These are phyloP conservation scores for Boloria euphrosyne DNA, from an alignment of 2,888 invertebrate species.

Conservation along the genomic window DNA sequence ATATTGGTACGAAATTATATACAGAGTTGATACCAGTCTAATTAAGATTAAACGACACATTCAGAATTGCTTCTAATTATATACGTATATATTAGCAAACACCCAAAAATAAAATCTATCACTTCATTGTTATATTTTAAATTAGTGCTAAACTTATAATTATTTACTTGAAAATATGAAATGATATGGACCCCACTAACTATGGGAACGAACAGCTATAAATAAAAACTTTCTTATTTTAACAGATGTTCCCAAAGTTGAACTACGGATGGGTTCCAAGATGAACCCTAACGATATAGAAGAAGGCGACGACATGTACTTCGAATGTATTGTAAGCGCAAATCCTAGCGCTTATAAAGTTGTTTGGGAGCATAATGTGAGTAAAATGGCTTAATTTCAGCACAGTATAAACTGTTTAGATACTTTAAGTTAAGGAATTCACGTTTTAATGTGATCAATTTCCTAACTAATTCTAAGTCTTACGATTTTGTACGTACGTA, in stretches of 20 bases:
- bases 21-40: no score
- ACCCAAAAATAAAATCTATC: no score
- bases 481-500: neutral
- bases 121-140: no score
- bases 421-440: slow-evolving; percentile 25
- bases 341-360: slow-evolving; percentile 81
- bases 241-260: slow-evolving; percentile 72
- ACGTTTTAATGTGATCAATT: slow-evolving; percentile 19
- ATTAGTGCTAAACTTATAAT: no score
- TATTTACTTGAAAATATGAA: no score
- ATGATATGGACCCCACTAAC: no score
- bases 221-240: slow-evolving; percentile 1
- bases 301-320: slow-evolving; percentile 78
- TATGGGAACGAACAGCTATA: no score
- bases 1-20: no score
- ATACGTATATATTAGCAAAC: no score
- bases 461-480: slow-evolving; percentile 8
- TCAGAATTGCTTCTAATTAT: no score
- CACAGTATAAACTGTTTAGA: slow-evolving; percentile 21
- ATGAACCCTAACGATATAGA: slow-evolving; percentile 76
- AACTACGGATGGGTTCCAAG: slow-evolving; percentile 67
- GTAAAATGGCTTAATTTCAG: slow-evolving; percentile 47
- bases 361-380: slow-evolving; percentile 79
- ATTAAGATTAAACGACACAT: no score
- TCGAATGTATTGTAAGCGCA: slow-evolving; percentile 73